Percentiles rank a stretch among this genome's conserved stretches.
Conservation (phyloP, 2,113 vertebrate species). For the Donacobius atricapilla region DNA sequence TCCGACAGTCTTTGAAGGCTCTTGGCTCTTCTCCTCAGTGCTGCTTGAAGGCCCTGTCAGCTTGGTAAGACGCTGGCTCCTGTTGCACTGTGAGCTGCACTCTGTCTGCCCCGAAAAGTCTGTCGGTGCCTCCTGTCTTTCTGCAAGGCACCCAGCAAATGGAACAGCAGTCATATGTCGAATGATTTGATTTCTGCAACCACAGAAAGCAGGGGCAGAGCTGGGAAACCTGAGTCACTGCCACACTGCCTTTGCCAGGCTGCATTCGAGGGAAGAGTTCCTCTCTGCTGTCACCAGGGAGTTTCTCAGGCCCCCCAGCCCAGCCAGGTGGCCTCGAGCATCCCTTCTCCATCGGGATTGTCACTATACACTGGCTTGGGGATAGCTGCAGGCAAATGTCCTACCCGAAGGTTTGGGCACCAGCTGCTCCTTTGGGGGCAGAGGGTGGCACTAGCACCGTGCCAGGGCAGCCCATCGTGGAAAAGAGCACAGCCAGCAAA, state of each 20-base stretch:
- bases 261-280: neutral
- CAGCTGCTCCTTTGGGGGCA: neutral
- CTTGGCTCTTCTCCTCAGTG: neutral
- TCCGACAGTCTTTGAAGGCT: neutral
- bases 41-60: neutral
- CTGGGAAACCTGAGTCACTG: neutral
- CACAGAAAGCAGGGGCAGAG: neutral
- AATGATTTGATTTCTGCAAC: neutral
- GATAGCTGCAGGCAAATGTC: neutral
- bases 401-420: neutral
- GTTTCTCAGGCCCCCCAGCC: neutral
- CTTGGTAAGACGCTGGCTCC: neutral
- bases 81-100: neutral
- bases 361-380: neutral
- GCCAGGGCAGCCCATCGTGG: neutral
- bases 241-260: neutral
- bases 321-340: neutral
- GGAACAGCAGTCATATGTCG: rapidly evolving
- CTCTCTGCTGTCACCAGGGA: neutral
- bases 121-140: neutral
- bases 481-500: neutral
- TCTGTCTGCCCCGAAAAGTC: neutral
- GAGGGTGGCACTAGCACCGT: neutral
- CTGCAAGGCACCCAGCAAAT: neutral
- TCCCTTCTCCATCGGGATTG: neutral